Evolutionary conservation across 2,888 invertebrate genomes (phyloP), one percentile per base, ranked within the genome.

Genomic region (Agrotis clavis): DNA sequence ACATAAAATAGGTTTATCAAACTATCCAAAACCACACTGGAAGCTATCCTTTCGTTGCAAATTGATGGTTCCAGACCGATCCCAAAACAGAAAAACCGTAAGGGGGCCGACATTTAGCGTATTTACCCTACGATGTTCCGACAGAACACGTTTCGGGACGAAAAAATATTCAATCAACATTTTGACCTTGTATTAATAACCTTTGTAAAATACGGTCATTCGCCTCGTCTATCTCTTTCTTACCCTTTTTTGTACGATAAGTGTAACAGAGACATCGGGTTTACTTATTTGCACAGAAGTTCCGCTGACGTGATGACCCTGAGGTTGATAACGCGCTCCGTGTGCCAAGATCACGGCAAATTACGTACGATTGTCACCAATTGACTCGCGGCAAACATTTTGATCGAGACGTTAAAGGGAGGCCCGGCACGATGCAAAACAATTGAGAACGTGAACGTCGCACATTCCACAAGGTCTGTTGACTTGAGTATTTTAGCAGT

Each of bases 301-400:
- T 82, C 82, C 81, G 84, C 79, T 86, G 86, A 83, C 86, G 88
- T 81, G 87, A 79, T 88, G 91, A 90, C 90, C 90, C 87, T 88
- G 84, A 76, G 66, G 83, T 81, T 86, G 87, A 86, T 91, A 90
- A 76, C 73, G 75, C 69, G 74, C 67, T 71, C 71, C 79, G 68
- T 71, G 82, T 86, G 83, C 65, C 82, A 86, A 91, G 89, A 92
- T 90, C 90, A 87, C 85, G 87, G 89, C 74, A 84, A 90, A 88
- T 88, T 88, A 84, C 81, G 84, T 69, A 76, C 84, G 89, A 90
- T 91, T 90, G 89, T 81, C 83, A 85, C 80, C 90, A 91, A 92
- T 92, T 91, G 91, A 84, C 71, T 71, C 71, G 89, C 85, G 86
- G 78, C 74, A 77, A 71, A 86, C 84, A 75, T 77, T 77, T 77